Evolutionary conservation across 2,797 vertebrate genomes (phyloP).

Genomic region (Ptychadena robeensis): DNA sequence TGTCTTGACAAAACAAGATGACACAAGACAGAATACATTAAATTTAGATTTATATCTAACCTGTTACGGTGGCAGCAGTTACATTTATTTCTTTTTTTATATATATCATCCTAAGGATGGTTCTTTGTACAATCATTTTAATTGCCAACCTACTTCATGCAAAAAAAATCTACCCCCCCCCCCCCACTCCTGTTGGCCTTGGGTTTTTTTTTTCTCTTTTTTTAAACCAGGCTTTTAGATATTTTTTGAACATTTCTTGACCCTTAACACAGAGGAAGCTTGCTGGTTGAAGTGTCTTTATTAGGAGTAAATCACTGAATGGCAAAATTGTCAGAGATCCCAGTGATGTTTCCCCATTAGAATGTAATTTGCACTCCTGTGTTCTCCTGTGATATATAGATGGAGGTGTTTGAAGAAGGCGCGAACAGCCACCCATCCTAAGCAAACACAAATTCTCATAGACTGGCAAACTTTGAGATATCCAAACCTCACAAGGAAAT

Average conservation of each 20-base stretch:
- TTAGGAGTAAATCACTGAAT: conserved; percentile 82
- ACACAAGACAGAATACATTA: conserved; percentile 90
- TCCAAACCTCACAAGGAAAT: not conserved
- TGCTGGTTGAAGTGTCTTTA: conserved; percentile 76
- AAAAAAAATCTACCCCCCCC: conserved; percentile 65
- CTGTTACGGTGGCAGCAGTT: conserved; percentile 79
- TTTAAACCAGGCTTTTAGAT: not conserved
- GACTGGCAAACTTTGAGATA: not conserved
- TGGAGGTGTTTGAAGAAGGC: conserved; percentile 70
- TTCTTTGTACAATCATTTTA: conserved; percentile 79
- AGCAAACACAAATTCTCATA: conserved; percentile 70
- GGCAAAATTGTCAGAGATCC: conserved; percentile 78
- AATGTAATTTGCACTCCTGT: conserved; percentile 75
- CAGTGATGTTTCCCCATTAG: conserved; percentile 78
- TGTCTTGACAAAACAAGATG: conserved; percentile 93
- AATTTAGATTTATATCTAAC: conserved; percentile 86
- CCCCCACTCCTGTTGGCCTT: conserved; percentile 73
- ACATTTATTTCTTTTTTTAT: conserved; percentile 71
- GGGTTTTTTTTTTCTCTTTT: conserved; percentile 65
- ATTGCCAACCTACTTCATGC: conserved; percentile 77
- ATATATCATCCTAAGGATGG: conserved; percentile 73
- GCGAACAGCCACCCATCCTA: conserved; percentile 69
- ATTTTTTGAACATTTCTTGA: conserved; percentile 75
- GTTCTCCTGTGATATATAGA: conserved; percentile 72
- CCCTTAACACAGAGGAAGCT: conserved; percentile 77